Conservation (phyloP, 2,888 invertebrate species). For the Hypomecis punctinalis region DNA sequence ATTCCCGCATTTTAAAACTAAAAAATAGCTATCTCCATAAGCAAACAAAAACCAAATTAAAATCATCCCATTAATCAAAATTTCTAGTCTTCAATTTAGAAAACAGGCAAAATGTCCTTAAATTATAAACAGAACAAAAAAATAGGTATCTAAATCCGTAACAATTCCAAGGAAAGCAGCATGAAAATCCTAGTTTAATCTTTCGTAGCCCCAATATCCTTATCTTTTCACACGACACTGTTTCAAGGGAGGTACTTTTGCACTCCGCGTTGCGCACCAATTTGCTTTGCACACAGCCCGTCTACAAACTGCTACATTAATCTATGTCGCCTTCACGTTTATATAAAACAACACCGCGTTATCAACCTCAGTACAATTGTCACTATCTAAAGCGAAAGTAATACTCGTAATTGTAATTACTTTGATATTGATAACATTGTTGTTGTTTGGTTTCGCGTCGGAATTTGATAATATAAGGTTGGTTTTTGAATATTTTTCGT, state of each 20-base stretch:
- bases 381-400: constrained; percentile 5
- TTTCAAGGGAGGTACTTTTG: constrained; percentile 5
- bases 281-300: constrained; percentile 26
- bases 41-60: too few species aligned
- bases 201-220: not conserved
- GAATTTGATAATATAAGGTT: constrained; percentile 19
- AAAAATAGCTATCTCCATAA: too few species aligned
- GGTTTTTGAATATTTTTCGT: not conserved
- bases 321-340: constrained; percentile 2
- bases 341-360: constrained; percentile 4
- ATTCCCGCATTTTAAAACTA: too few species aligned
- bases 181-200: not conserved
- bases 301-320: not conserved
- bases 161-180: not conserved
- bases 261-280: constrained; percentile 16
- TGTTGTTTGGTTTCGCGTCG: constrained; percentile 22
- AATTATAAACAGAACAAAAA: not conserved
- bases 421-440: constrained; percentile 12
- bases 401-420: constrained; percentile 3
- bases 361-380: constrained; percentile 10
- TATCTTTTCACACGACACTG: constrained; percentile 19
- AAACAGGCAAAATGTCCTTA: not conserved
- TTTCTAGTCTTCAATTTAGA: too few species aligned
- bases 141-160: not conserved
- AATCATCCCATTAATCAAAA: too few species aligned